phyloP scores from a whole-genome alignment of 2,888 invertebrate species.

The Apeira syringaria region DNA sequence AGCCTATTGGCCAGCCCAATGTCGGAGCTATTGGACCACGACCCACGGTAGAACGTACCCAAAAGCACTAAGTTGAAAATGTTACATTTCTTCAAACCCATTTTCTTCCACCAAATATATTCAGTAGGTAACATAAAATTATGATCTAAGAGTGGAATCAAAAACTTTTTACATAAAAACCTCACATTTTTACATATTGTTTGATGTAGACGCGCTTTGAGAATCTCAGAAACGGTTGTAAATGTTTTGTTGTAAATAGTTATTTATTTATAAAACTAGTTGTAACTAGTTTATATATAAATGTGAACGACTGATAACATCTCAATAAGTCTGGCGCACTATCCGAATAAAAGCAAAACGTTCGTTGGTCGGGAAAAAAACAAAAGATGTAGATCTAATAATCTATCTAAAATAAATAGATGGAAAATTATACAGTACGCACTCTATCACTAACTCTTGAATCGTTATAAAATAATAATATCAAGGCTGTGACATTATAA shows the following conservation, averaged over 20 bases:
- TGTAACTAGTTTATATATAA: too few relatives aligned
- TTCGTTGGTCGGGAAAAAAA: neutral
- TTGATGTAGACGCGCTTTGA: constrained; percentile 45
- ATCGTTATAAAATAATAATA: constrained; percentile 17
- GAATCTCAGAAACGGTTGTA: constrained; percentile 56
- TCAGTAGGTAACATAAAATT: constrained; percentile 1
- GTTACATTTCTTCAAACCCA: too few relatives aligned
- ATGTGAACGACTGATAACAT: constrained; percentile 63
- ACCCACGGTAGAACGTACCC: too few relatives aligned
- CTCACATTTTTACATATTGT: constrained; percentile 24
- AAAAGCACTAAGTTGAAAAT: too few relatives aligned
- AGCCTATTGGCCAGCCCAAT: too few relatives aligned
- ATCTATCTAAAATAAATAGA: constrained; percentile 16
- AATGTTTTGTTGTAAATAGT: constrained; percentile 68
- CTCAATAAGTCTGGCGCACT: constrained; percentile 28
- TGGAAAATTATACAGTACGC: neutral
- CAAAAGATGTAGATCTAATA: neutral
- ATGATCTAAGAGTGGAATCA: constrained; percentile 38
- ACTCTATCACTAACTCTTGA: neutral
- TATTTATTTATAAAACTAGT: constrained; percentile 46
- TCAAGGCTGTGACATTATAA: constrained; percentile 22
- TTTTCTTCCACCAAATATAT: too few relatives aligned
- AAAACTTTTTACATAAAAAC: constrained; percentile 17
- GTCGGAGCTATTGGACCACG: too few relatives aligned
- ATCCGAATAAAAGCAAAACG: neutral